phyloP scores from a whole-genome alignment of 2,888 invertebrate genomes.

The Drosophila mimica region DNA sequence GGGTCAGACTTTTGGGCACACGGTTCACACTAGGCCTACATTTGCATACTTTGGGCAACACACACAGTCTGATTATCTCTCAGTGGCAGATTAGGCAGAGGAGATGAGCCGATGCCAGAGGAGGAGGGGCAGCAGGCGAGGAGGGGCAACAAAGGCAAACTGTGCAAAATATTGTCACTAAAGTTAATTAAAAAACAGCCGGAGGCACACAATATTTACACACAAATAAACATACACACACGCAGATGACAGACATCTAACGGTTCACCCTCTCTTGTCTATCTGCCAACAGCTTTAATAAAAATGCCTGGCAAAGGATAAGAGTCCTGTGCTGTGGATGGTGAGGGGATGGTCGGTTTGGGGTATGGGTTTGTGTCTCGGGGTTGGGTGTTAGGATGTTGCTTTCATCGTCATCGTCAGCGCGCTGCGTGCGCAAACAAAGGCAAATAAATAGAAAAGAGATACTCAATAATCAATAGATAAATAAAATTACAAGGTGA shows the following conservation, averaged over 20 bases:
- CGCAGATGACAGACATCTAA: conserved; percentile 21
- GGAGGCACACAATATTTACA: conserved; percentile 62
- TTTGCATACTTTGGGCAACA: conserved; percentile 67
- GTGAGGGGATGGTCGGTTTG: background rate
- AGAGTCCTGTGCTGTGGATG: background rate
- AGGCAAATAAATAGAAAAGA: conserved; percentile 74
- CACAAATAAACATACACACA: conserved; percentile 17
- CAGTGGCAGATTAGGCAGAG: conserved; percentile 33
- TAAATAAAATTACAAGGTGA: conserved; percentile 81
- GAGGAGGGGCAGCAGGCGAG: too few species aligned
- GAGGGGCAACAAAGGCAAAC: conserved; percentile 41
- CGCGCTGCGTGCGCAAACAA: conserved; percentile 77
- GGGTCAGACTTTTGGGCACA: conserved; percentile 58
- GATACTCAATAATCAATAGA: conserved; percentile 84
- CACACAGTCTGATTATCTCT: conserved; percentile 71
- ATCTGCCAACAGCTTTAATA: conserved; percentile 65
- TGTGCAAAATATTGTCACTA: conserved; percentile 80
- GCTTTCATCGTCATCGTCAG: conserved; percentile 52
- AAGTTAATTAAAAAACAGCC: conserved; percentile 81
- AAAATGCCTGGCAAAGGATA: conserved; percentile 58
- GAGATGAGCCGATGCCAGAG: background rate
- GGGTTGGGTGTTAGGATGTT: conserved; percentile 2
- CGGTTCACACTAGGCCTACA: conserved; percentile 56
- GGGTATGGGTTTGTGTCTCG: background rate
- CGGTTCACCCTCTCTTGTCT: conserved; percentile 5